These are phyloP conservation scores for Pseudomyrmex flavicornis DNA, from an alignment of 1,140 invertebrate species.

Conservation along the genomic window DNA sequence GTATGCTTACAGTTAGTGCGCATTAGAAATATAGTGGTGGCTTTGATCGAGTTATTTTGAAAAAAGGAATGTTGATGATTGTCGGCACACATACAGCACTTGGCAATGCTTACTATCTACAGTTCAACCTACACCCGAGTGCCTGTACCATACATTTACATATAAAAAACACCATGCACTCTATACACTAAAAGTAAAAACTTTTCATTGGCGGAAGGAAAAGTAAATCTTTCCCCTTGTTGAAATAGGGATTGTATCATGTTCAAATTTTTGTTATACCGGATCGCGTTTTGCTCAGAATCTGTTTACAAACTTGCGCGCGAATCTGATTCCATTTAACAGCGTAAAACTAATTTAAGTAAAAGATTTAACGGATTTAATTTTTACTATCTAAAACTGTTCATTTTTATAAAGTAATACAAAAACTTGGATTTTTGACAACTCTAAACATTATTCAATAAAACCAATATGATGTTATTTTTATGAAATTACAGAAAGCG, in stretches of 20 bases:
- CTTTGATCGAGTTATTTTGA: conserved; percentile 77
- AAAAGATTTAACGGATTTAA: conserved; percentile 1
- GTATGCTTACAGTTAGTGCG: conserved; percentile 77
- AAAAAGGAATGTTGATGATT: conserved; percentile 84
- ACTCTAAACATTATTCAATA: neutral
- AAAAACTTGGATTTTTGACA: conserved; percentile 25
- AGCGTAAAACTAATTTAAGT: neutral
- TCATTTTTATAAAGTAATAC: conserved; percentile 1
- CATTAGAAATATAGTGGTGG: conserved; percentile 77
- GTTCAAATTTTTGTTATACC: conserved; percentile 11
- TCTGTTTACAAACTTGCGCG: neutral
- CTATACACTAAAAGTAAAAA: conserved; percentile 69
- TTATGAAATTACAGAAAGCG: conserved; percentile 3
- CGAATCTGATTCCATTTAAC: conserved; percentile 35
- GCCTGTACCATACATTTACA: conserved; percentile 82
- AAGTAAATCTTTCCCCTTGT: conserved; percentile 41
- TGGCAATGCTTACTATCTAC: conserved; percentile 85
- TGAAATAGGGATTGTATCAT: conserved; percentile 58
- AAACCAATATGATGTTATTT: neutral
- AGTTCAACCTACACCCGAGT: conserved; percentile 81
- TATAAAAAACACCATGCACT: conserved; percentile 82
- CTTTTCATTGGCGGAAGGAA: conserved; percentile 33
- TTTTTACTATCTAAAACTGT: neutral
- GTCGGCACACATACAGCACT: conserved; percentile 86
- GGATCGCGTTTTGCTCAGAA: conserved; percentile 13